Percentiles rank a stretch among this genome's conserved stretches.
These are phyloP conservation scores for Syngnathus scovelli DNA, from an alignment of 2,113 vertebrate genomes.

Conservation along the genomic window DNA sequence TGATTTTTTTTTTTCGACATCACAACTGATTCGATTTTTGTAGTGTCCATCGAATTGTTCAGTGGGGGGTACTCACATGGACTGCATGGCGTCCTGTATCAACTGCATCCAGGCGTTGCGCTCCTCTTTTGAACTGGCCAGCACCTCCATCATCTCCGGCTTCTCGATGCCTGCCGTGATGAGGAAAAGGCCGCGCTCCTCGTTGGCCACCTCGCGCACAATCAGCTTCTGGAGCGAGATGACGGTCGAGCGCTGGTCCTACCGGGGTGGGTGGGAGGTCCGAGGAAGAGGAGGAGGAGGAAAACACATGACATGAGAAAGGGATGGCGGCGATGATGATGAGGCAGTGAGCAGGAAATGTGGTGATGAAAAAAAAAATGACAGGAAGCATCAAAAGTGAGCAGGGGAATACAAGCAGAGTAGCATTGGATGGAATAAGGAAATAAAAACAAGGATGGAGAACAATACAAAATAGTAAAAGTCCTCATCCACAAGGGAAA, in stretches of 20 bases:
- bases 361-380: background rate
- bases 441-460: conserved; percentile 1
- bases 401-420: background rate
- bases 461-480: conserved; percentile 16
- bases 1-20: too few relatives aligned
- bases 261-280: conserved; percentile 4
- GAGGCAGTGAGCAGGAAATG: background rate
- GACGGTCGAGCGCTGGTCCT: conserved; percentile 95
- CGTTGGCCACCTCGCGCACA: conserved; percentile 94
- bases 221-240: conserved; percentile 96
- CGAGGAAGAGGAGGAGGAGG: conserved; percentile 16
- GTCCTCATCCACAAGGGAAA: background rate
- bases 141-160: conserved; percentile 94
- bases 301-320: conserved; percentile 21
- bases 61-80: conserved; percentile 75
- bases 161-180: conserved; percentile 84
- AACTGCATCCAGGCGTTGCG: conserved; percentile 89
- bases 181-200: conserved; percentile 92
- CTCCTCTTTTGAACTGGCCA: conserved; percentile 87
- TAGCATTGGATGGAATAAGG: background rate
- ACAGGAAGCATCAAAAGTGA: conserved; percentile 1
- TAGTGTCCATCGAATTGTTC: background rate
- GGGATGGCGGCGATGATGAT: background rate
- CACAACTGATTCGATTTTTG: too few relatives aligned
- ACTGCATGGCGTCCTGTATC: conserved; percentile 86